Evolutionary conservation across 2,888 invertebrate genomes (phyloP).

Genomic region (Zaprionus bogoriensis): DNA sequence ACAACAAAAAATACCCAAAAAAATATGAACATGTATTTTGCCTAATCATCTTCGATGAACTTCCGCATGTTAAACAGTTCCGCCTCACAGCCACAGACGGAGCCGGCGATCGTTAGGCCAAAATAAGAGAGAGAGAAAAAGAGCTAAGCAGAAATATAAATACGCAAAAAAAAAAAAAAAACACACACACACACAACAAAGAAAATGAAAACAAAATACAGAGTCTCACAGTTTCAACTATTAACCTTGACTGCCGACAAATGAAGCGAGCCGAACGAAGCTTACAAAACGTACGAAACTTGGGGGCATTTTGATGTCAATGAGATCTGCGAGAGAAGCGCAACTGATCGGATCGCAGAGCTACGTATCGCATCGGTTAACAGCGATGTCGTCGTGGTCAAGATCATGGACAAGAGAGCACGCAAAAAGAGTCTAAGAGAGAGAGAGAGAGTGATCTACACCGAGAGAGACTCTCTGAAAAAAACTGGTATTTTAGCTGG

Average conservation of each 20-base stretch:
- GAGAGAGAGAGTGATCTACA: neutral
- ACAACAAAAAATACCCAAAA: conserved; percentile 38
- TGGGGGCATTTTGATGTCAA: conserved; percentile 64
- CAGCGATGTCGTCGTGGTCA: conserved; percentile 52
- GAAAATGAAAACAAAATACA: conserved; percentile 7
- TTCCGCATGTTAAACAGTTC: conserved; percentile 68
- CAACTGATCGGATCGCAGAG: conserved; percentile 21
- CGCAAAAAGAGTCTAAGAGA: neutral
- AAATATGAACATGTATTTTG: conserved; percentile 21
- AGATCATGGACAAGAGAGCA: conserved; percentile 64
- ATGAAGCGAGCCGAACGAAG: conserved; percentile 23
- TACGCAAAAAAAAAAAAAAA: conserved; percentile 3
- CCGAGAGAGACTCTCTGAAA: neutral
- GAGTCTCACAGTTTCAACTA: conserved; percentile 69
- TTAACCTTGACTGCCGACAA: conserved; percentile 67
- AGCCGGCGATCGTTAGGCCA: conserved; percentile 42
- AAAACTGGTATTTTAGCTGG: conserved; percentile 47
- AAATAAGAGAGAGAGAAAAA: neutral
- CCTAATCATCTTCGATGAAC: conserved; percentile 49
- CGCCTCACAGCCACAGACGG: conserved; percentile 61
- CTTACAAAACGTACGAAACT: conserved; percentile 13
- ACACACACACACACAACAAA: no score
- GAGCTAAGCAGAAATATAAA: neutral
- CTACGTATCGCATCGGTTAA: neutral
- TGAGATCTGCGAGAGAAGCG: conserved; percentile 47